phyloP scores from a whole-genome alignment of 2,113 vertebrate species.

The Gavialis gangeticus region DNA sequence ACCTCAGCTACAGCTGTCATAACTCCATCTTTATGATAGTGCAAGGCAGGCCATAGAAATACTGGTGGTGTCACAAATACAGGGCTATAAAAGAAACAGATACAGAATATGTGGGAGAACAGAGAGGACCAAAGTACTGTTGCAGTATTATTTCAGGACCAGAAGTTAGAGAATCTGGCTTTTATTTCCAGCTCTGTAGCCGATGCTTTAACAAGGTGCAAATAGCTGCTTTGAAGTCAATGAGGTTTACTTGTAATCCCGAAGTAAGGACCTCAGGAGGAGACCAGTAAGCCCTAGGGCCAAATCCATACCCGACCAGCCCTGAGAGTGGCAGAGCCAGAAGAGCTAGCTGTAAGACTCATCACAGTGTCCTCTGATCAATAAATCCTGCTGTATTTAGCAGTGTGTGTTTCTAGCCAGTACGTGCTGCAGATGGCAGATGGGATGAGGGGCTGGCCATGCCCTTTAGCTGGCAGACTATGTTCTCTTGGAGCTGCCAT shows the following conservation, averaged over 20 bases:
- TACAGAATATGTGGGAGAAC: not conserved
- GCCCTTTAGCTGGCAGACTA: conserved; percentile 62
- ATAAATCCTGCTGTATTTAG: not conserved
- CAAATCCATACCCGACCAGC: fast-evolving
- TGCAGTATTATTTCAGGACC: not conserved
- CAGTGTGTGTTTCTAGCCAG: not conserved
- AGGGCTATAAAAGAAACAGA: not conserved
- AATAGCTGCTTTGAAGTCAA: not conserved
- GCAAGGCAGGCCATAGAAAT: not conserved
- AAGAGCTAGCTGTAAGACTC: not conserved
- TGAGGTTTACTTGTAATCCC: not conserved
- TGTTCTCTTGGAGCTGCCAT: conserved; percentile 47
- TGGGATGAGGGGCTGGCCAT: conserved; percentile 41
- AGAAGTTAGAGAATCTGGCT: fast-evolving
- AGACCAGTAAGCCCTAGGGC: not conserved
- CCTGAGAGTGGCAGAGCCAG: not conserved
- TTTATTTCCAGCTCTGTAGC: not conserved
- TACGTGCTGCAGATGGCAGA: not conserved
- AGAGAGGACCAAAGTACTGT: not conserved
- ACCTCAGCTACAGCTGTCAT: not conserved
- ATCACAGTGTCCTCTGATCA: not conserved
- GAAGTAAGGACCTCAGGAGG: not conserved
- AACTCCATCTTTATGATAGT: not conserved
- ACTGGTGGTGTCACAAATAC: not conserved
- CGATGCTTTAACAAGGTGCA: not conserved